phyloP scores from a whole-genome alignment of 1,140 invertebrate species.

The Drosophila virilis region DNA sequence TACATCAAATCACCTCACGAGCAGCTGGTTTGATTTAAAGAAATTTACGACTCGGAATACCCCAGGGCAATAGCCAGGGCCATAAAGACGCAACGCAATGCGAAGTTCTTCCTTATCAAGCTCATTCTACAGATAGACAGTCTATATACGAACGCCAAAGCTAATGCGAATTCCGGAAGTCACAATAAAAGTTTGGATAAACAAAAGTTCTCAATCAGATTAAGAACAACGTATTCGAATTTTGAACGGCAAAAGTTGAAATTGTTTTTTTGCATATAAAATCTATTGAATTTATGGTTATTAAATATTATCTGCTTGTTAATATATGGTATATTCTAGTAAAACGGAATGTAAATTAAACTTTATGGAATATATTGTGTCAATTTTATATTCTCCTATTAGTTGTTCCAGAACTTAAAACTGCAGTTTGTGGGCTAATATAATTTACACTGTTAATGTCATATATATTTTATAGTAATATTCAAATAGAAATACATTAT shows the following conservation, averaged over 20 bases:
- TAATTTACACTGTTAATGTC: too few relatives aligned
- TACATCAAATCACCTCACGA: slow-evolving; percentile 40
- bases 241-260: neutral
- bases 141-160: neutral
- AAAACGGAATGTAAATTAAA: too few relatives aligned
- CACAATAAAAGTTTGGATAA: slow-evolving; percentile 18
- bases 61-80: slow-evolving; percentile 43
- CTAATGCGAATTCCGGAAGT: slow-evolving; percentile 16
- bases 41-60: slow-evolving; percentile 63
- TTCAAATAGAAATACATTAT: too few relatives aligned
- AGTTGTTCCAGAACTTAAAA: too few relatives aligned
- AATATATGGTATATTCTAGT: too few relatives aligned
- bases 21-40: slow-evolving; percentile 56
- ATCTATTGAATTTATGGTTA: too few relatives aligned
- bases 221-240: neutral
- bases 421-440: too few relatives aligned
- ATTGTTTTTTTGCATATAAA: neutral
- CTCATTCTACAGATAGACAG: neutral
- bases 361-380: too few relatives aligned
- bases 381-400: too few relatives aligned
- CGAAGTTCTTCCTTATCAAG: slow-evolving; percentile 42
- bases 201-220: slow-evolving; percentile 13
- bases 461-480: too few relatives aligned
- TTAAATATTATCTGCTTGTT: too few relatives aligned
- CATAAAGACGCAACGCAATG: slow-evolving; percentile 11